Percentiles rank a stretch among this genome's conserved stretches.
These are phyloP conservation scores for Gephyroberyx darwinii DNA, from an alignment of 2,797 vertebrate genomes.

Conservation along the genomic window DNA sequence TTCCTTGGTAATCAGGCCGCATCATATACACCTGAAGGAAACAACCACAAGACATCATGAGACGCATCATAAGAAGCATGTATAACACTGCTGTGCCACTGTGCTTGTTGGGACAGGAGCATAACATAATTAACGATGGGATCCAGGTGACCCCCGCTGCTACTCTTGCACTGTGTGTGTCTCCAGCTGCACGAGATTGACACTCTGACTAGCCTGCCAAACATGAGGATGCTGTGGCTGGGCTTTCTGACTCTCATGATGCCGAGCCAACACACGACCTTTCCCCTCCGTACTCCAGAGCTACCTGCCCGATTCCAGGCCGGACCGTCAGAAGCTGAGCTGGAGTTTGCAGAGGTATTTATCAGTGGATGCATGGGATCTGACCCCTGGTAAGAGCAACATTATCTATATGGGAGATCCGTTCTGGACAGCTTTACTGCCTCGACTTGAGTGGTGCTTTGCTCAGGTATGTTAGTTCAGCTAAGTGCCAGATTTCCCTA, in stretches of 20 bases:
- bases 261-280: constrained; percentile 8
- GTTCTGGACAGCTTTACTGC: constrained; percentile 6
- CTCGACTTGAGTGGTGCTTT: not conserved
- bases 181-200: constrained; percentile 16
- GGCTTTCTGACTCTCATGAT: constrained; percentile 50
- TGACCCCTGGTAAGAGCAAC: not conserved
- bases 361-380: not conserved
- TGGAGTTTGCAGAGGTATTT: constrained; percentile 74
- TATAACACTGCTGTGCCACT: constrained; percentile 17
- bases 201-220: constrained; percentile 15
- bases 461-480: not conserved
- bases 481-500: not conserved
- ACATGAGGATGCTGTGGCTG: constrained; percentile 62
- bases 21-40: too few relatives aligned
- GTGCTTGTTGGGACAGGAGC: constrained; percentile 65
- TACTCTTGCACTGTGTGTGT: constrained; percentile 26
- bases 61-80: too few relatives aligned
- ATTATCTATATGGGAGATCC: not conserved
- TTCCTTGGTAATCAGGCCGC: too few relatives aligned
- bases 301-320: not conserved
- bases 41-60: too few relatives aligned
- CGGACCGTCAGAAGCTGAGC: constrained; percentile 52
- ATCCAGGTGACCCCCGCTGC: constrained; percentile 60
- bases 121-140: constrained; percentile 54
- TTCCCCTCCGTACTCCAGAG: constrained; percentile 35